Evolutionary conservation across 1,140 invertebrate genomes (phyloP), one percentile per base, ranked within the genome.

Genomic region (Eueides isabella): DNA sequence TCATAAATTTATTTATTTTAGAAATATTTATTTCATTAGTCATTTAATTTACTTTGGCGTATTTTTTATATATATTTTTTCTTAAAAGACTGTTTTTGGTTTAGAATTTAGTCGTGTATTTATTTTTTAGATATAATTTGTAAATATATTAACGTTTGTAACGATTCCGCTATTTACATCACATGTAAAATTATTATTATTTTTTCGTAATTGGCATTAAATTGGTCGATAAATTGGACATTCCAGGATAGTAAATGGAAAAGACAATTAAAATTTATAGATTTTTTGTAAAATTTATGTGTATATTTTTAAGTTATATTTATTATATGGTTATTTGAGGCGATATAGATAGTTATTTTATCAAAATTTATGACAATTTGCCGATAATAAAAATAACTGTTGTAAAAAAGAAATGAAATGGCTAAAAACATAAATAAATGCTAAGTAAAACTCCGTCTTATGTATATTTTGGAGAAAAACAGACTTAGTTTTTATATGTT

Each of bases 21-120:
- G 48, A 55, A 55, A 2, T 55, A 55, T 55, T 55, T 55, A 55
- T 23, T 55, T 23, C 19, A 55, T 66, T 67, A 72, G 71, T 67
- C 48, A 67, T 62, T 67, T 62, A 35, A 30, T 67, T 55, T 48
- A 48, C 4, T 12, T 55, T 11, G 48, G 19, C 11, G n/a, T 55
- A 55, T 55, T 55, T 72, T 67, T 14, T 31, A 55, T 11, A 5
- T 75, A 38, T 75, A 75, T 77, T 77, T 77, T 72, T 70, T 77
- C 71, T 35, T 70, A 67, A 80, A 77, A 77, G 78, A 80, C 78
- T 80, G 75, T 63, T 73, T 67, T 48, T 61, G 68, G 11, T 55
- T 41, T 63, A 71, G 64, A 44, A 62, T 38, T 67, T 72, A 61
- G 44, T 61, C 30, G 5, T 29, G 41, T 67, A 29, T 73, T 38